These are phyloP conservation scores for Drosophila parvula DNA, from an alignment of 1,140 invertebrate genomes.

Conservation along the genomic window DNA sequence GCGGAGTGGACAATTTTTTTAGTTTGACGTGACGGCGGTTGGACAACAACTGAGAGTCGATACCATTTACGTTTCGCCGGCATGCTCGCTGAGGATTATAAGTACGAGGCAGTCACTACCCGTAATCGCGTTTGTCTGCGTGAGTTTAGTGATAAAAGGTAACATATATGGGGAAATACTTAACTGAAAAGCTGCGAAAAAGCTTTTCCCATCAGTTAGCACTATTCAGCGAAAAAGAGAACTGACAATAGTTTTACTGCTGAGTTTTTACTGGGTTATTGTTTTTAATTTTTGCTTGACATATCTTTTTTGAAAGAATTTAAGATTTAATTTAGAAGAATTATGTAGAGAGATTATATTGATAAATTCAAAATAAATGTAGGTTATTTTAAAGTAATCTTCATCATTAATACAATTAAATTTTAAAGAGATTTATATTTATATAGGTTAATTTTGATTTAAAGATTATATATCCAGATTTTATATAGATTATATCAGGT, in stretches of 20 bases:
- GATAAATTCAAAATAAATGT: too few relatives aligned
- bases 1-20: conserved; percentile 39
- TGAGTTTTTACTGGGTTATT: too few relatives aligned
- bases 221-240: conserved; percentile 15
- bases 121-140: conserved; percentile 4
- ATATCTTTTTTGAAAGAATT: background rate
- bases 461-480: too few relatives aligned
- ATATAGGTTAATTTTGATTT: too few relatives aligned
- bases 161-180: conserved; percentile 21
- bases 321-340: background rate
- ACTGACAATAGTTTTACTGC: background rate
- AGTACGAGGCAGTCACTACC: conserved; percentile 15
- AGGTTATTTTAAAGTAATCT: too few relatives aligned
- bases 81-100: conserved; percentile 50
- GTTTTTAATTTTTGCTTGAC: background rate
- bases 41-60: conserved; percentile 62
- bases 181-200: conserved; percentile 37
- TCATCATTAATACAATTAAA: too few relatives aligned
- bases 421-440: background rate
- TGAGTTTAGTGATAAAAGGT: conserved; percentile 46
- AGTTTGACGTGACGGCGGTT: conserved; percentile 65
- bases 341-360: too few relatives aligned
- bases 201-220: conserved; percentile 37
- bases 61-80: conserved; percentile 46
- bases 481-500: too few relatives aligned